Evolutionary conservation across 2,797 vertebrate genomes (phyloP), one percentile per base, ranked within the genome.

Genomic region (Leptatherina wallacei): DNA sequence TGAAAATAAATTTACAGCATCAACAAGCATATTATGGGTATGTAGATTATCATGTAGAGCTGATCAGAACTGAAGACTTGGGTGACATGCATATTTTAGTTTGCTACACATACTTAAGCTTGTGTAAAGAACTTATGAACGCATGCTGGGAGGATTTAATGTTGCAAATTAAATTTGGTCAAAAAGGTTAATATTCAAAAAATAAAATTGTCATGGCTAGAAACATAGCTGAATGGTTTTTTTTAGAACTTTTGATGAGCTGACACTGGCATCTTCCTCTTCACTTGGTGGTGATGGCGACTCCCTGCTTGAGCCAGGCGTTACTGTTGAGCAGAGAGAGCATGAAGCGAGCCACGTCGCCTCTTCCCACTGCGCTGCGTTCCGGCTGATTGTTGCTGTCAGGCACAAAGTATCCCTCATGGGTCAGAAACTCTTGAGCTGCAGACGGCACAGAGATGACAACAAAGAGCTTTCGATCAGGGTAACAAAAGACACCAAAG

Each of bases 381-480:
- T 65, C 30, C 3, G 93, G 90, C 38, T 80, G 47, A 29, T 85
- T 85, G 0, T 36, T 85, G 59, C 62, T 58, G 68, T 92, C 81
- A 1, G 94, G 93, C 24, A 95, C 93, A 82, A 91, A 95, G 85
- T 93, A 95, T 47, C 94, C 92, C 69, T 93, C 93, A 0, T 94
- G 85, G 36, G 91, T 94, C 79, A 94, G 69, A 68, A 96, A 85
- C 93, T 95, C 93, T 38, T 94, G 84, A 65, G 90, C 92, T 95
- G 87, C 33, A n/a, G 20, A 71, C 3, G 40, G 75, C 32, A 75
- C 4, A 71, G 13, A 44, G 1, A 42, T 18, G 4, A 42, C 40
- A 42, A 14, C 16, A 18, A 42, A 42, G 16, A 42, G 20, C 5
- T 49, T 80, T 59, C 16, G 3, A 73, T 52, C 3, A 38, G 22